Evolutionary conservation across 2,797 vertebrate genomes (phyloP).

Genomic region (Ibycter americanus): DNA sequence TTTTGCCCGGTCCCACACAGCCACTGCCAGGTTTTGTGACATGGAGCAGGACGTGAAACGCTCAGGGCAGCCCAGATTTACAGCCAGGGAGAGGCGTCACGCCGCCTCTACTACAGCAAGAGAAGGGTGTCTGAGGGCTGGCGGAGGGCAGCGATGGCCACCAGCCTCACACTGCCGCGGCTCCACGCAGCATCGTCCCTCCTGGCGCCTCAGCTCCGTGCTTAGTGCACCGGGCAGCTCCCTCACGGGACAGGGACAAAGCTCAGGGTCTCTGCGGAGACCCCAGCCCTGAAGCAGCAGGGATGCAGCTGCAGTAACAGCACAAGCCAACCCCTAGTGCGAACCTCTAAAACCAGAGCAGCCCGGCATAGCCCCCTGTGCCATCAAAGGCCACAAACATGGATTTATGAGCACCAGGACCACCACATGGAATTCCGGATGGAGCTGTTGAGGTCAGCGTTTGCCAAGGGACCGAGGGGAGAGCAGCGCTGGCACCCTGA

Average conservation of each 20-base stretch:
- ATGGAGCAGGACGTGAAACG: fast-evolving
- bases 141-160: not conserved
- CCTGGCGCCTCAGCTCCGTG: fast-evolving
- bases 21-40: fast-evolving
- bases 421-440: fast-evolving
- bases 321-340: fast-evolving
- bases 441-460: no score
- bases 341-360: not conserved
- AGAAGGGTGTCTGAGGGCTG: not conserved
- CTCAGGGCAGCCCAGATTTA: not conserved
- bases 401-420: not conserved
- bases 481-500: no score
- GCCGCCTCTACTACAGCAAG: fast-evolving
- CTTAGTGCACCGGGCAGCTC: fast-evolving
- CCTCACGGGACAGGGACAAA: fast-evolving
- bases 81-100: not conserved
- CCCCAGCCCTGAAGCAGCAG: fast-evolving
- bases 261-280: not conserved
- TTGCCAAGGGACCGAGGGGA: not conserved
- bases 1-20: fast-evolving
- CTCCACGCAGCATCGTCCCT: fast-evolving
- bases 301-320: fast-evolving
- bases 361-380: not conserved
- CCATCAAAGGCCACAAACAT: fast-evolving
- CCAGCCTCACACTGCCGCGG: fast-evolving